phyloP scores from a whole-genome alignment of 2,888 invertebrate species.

The Lomographa bimaculata region DNA sequence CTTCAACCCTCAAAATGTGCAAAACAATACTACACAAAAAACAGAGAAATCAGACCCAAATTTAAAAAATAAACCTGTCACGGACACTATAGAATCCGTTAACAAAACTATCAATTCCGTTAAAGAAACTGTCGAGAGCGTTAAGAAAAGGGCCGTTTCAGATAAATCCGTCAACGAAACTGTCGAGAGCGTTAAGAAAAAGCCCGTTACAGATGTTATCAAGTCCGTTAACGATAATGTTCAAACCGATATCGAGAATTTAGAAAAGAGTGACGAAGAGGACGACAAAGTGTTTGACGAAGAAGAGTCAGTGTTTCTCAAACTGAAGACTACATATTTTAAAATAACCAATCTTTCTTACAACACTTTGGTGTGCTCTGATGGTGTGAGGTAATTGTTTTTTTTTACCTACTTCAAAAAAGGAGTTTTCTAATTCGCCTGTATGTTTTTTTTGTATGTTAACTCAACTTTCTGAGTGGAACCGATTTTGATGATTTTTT shows the following conservation, averaged over 20 bases:
- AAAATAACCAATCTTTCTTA: constrained; percentile 18
- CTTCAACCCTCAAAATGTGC: neutral
- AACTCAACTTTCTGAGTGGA: too few relatives aligned
- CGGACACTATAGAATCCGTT: neutral
- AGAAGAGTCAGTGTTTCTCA: constrained; percentile 21
- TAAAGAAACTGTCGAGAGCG: neutral
- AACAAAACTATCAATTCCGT: neutral
- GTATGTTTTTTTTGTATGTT: too few relatives aligned
- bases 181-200: too few relatives aligned
- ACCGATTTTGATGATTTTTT: too few relatives aligned
- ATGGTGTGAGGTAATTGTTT: constrained; percentile 14
- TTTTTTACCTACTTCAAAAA: too few relatives aligned
- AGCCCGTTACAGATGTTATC: too few relatives aligned
- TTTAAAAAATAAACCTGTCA: neutral
- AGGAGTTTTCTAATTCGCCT: too few relatives aligned
- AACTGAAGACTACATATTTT: constrained; percentile 21
- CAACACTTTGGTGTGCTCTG: constrained; percentile 18
- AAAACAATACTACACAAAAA: too few relatives aligned
- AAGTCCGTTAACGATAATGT: neutral
- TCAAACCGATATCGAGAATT: constrained; percentile 2
- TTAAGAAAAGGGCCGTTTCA: too few relatives aligned
- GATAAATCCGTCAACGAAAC: neutral
- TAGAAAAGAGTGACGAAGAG: constrained; percentile 1
- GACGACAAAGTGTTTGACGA: constrained; percentile 9
- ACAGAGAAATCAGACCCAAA: too few relatives aligned